These are phyloP conservation scores for Oxygymnocypris stewartii DNA, from an alignment of 2,113 vertebrate species.

Conservation along the genomic window DNA sequence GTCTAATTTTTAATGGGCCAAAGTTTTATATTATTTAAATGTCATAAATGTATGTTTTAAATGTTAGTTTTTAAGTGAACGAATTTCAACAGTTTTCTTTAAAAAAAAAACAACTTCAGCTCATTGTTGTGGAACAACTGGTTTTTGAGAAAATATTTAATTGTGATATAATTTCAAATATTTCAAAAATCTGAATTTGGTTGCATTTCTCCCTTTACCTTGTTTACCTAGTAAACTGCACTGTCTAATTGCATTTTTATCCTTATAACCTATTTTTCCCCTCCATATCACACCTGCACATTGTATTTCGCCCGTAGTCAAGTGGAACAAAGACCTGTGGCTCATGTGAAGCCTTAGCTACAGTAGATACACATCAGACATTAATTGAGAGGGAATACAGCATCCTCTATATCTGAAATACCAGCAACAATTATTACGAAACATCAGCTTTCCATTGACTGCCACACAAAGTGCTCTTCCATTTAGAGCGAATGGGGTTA, in stretches of 20 bases:
- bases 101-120: background rate
- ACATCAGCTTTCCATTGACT: background rate
- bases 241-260: background rate
- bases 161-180: background rate
- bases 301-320: background rate
- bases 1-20: too few species aligned
- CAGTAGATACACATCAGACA: background rate
- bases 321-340: slow-evolving; percentile 3
- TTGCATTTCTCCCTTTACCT: background rate
- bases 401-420: slow-evolving; percentile 14
- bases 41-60: too few species aligned
- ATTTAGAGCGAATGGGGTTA: slow-evolving; percentile 19
- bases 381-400: background rate
- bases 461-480: background rate
- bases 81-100: background rate
- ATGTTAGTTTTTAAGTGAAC: background rate
- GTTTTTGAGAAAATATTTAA: background rate
- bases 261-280: background rate
- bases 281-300: background rate
- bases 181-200: background rate
- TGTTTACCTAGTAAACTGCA: background rate
- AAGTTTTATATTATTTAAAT: background rate
- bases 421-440: slow-evolving; percentile 29
- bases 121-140: background rate
- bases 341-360: background rate